These are phyloP conservation scores for Phengaris arion DNA, from an alignment of 2,888 invertebrate species.

Conservation along the genomic window DNA sequence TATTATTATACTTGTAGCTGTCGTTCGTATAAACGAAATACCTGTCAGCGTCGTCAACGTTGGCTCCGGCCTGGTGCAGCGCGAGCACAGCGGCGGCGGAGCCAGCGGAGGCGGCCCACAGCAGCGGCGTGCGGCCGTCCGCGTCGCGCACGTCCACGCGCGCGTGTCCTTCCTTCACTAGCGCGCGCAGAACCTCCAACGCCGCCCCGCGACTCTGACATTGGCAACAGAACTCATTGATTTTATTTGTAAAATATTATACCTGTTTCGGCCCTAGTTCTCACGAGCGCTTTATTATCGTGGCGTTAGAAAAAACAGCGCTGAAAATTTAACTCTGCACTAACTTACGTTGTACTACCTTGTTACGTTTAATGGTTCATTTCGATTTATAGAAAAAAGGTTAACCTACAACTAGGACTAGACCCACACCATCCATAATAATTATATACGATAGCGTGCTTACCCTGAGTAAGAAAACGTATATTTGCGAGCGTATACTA, in stretches of 20 bases:
- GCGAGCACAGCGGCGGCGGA: constrained; percentile 94
- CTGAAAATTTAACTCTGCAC: no score
- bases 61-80: constrained; percentile 91
- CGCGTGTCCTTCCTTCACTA: constrained; percentile 87
- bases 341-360: no score
- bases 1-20: no score
- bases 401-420: no score
- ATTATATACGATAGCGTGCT: no score
- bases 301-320: no score
- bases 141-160: constrained; percentile 92
- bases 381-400: no score
- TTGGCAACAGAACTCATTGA: not conserved
- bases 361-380: no score
- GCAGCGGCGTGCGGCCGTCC: constrained; percentile 94
- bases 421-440: no score
- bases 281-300: no score
- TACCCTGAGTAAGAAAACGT: no score
- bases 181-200: constrained; percentile 87
- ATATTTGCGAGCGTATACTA: not conserved
- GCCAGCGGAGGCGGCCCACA: constrained; percentile 99
- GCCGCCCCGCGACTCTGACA: constrained; percentile 81
- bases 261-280: no score
- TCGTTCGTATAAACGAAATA: constrained; percentile 22
- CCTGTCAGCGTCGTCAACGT: constrained; percentile 90
- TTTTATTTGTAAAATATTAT: not conserved